Conservation (phyloP, 2,113 vertebrate genomes). For the Galbula dea region DNA sequence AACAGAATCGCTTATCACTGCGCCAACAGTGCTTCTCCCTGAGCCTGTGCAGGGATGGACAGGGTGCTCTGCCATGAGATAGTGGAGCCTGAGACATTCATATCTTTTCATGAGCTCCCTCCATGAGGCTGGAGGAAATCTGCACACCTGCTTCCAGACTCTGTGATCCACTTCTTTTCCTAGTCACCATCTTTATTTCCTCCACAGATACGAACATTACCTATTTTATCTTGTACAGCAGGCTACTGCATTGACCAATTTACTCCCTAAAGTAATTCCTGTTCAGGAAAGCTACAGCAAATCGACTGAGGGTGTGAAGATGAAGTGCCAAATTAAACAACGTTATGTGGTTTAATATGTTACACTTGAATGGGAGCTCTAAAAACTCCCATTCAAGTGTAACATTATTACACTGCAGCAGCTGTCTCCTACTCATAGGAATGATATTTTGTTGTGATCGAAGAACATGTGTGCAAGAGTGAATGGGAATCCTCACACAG, state of each 20-base stretch:
- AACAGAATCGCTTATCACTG: slow-evolving; percentile 27
- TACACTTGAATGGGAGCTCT: not conserved
- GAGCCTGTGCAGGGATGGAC: fast-evolving
- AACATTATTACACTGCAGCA: not conserved
- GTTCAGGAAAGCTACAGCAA: not conserved
- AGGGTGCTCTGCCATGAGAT: not conserved
- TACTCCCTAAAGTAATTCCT: not conserved
- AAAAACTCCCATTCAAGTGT: not conserved
- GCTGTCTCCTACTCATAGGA: not conserved
- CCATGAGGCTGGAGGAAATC: not conserved
- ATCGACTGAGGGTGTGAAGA: not conserved
- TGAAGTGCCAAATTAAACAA: not conserved
- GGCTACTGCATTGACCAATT: not conserved
- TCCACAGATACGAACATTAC: not conserved
- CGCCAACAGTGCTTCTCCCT: not conserved
- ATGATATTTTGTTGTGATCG: not conserved
- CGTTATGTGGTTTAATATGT: not conserved
- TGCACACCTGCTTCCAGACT: not conserved
- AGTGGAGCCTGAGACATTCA: not conserved
- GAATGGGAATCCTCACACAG: not conserved
- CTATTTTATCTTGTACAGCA: not conserved
- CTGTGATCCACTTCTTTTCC: not conserved
- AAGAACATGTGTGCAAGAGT: not conserved
- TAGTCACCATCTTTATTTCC: not conserved
- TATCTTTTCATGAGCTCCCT: not conserved